Percentiles rank a stretch among this genome's conserved stretches.
These are phyloP conservation scores for Monoplex corrugatus DNA, from an alignment of 2,888 invertebrate species.

Conservation along the genomic window DNA sequence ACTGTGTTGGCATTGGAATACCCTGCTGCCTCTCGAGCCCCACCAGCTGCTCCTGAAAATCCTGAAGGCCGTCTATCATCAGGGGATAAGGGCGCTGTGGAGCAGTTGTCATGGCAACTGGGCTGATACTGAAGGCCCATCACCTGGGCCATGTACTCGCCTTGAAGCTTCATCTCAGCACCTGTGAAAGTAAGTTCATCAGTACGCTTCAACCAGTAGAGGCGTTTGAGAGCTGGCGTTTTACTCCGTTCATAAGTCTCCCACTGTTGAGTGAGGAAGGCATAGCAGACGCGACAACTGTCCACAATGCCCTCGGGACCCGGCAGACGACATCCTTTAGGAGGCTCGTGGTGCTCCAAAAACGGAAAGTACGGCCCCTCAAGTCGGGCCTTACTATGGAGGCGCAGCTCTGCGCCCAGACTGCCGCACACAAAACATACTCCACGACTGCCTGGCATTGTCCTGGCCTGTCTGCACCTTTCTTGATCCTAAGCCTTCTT, in stretches of 20 bases:
- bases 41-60: conserved; percentile 23
- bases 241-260: conserved; percentile 92
- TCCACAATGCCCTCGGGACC: conserved; percentile 84
- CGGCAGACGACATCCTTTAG: conserved; percentile 85
- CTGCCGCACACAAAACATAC: conserved; percentile 81
- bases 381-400: conserved; percentile 70
- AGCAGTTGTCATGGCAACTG: conserved; percentile 57
- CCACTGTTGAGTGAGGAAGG: conserved; percentile 94
- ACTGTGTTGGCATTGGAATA: not conserved
- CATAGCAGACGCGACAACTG: conserved; percentile 92
- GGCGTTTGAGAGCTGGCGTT: conserved; percentile 91
- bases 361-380: conserved; percentile 92
- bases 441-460: conserved; percentile 68
- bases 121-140: conserved; percentile 83
- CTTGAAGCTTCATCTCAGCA: conserved; percentile 89
- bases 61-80: conserved; percentile 48
- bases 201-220: conserved; percentile 95
- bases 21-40: not conserved
- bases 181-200: conserved; percentile 92
- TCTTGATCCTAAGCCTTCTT: not conserved
- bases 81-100: conserved; percentile 54
- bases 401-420: conserved; percentile 70
- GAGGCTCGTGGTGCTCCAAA: conserved; percentile 93
- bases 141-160: conserved; percentile 95
- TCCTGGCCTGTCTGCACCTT: conserved; percentile 19